A percentile compares a stretch with the other conserved stretches of the same genome.
Evolutionary conservation across 2,113 vertebrate species (phyloP).

Genomic region (Edolisoma coerulescens): DNA sequence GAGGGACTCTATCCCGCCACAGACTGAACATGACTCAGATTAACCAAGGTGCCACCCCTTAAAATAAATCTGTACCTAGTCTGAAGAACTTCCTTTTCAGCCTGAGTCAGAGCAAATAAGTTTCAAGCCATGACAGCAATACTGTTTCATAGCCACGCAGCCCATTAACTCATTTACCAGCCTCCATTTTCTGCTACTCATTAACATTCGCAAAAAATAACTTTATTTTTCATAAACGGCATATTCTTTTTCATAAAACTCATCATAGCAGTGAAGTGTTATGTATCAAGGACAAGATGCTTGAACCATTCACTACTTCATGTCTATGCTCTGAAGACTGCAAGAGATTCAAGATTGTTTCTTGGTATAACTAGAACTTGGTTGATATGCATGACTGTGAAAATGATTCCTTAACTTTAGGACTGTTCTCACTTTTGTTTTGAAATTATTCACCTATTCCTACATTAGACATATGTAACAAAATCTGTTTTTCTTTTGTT

Average conservation of each 20-base stretch:
- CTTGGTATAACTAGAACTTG: neutral
- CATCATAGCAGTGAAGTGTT: rapidly evolving
- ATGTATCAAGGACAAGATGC: neutral
- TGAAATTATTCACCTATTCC: neutral
- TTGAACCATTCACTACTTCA: neutral
- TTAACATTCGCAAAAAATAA: neutral
- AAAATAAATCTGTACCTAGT: conserved; percentile 10
- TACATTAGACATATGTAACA: neutral
- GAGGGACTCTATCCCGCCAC: neutral
- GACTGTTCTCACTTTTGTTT: neutral
- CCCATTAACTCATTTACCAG: neutral
- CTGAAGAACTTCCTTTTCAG: conserved; percentile 7
- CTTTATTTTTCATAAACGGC: neutral
- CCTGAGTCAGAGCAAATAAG: neutral
- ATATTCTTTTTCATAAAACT: neutral
- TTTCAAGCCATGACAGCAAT: neutral
- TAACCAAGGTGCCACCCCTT: neutral
- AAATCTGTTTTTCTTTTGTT: neutral
- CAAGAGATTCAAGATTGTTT: neutral
- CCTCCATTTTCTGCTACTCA: neutral
- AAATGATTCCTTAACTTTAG: neutral
- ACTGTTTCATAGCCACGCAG: neutral
- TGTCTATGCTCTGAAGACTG: neutral
- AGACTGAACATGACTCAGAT: neutral
- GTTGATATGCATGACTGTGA: neutral